These are phyloP conservation scores for Isichthys henryi DNA, from an alignment of 2,113 vertebrate species.

Conservation along the genomic window DNA sequence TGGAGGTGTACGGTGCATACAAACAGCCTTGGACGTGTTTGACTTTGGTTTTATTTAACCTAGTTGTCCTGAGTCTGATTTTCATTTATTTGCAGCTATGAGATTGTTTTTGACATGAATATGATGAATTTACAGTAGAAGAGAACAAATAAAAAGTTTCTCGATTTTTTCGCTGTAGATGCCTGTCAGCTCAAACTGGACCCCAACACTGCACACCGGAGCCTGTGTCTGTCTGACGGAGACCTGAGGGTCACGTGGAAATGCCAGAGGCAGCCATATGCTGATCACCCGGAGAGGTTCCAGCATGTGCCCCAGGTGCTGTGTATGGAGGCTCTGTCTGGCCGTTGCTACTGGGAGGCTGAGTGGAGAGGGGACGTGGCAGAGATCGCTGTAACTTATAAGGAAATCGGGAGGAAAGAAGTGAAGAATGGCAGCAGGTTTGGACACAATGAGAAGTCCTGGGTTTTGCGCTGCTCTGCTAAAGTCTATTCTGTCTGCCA, in stretches of 20 bases:
- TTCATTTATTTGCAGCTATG: background rate
- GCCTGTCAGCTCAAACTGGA: background rate
- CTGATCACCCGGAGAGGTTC: constrained; percentile 7
- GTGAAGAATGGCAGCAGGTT: background rate
- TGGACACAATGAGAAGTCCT: constrained; percentile 9
- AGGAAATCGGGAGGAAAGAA: background rate
- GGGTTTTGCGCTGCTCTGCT: background rate
- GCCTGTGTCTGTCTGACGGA: background rate
- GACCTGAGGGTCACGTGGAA: background rate
- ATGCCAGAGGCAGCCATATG: background rate
- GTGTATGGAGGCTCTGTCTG: background rate
- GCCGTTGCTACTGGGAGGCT: background rate
- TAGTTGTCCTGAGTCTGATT: too few relatives aligned
- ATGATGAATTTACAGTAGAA: background rate
- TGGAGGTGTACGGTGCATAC: too few relatives aligned
- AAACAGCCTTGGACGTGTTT: too few relatives aligned
- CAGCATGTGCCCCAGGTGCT: background rate
- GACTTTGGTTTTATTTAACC: too few relatives aligned
- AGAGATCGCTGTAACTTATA: background rate
- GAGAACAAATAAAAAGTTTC: background rate
- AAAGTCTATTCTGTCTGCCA: background rate
- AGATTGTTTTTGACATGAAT: background rate
- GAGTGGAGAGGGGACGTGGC: background rate
- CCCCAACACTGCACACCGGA: background rate
- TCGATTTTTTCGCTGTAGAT: background rate